Conservation (phyloP, 1,140 invertebrate genomes). For the Tachypleus tridentatus region DNA sequence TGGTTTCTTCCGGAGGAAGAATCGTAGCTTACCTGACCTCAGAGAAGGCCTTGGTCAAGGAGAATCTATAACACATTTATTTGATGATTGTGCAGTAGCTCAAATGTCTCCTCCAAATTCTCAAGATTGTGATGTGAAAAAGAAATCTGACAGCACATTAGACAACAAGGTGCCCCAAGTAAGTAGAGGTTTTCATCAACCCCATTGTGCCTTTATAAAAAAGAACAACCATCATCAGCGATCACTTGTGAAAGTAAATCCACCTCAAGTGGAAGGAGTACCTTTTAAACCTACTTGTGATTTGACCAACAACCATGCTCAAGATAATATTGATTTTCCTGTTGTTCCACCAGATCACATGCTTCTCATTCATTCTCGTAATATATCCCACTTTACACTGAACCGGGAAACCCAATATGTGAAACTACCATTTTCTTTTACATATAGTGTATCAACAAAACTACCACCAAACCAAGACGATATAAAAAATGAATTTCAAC, state of each 20-base stretch:
- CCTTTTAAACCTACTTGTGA: not conserved
- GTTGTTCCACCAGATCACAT: not conserved
- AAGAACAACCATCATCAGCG: not conserved
- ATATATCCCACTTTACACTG: too few relatives aligned
- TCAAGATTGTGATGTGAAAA: too few relatives aligned
- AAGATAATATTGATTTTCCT: not conserved
- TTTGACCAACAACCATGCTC: not conserved
- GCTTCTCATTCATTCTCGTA: not conserved
- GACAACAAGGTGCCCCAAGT: not conserved
- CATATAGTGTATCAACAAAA: not conserved
- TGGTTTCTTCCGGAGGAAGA: conserved; percentile 72
- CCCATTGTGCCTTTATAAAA: not conserved
- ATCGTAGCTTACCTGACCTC: conserved; percentile 79
- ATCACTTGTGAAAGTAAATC: not conserved
- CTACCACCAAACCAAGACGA: too few relatives aligned
- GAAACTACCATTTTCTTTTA: not conserved
- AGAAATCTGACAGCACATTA: too few relatives aligned
- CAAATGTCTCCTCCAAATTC: too few relatives aligned
- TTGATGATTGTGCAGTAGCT: conserved; percentile 14
- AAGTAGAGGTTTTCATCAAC: not conserved
- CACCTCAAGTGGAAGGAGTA: not conserved
- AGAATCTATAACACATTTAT: conserved; percentile 6
- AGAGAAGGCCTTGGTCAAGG: conserved; percentile 48
- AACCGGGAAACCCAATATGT: not conserved
- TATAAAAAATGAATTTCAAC: too few relatives aligned